phyloP scores from a whole-genome alignment of 2,113 vertebrate species.

The Pseudorasbora parva region DNA sequence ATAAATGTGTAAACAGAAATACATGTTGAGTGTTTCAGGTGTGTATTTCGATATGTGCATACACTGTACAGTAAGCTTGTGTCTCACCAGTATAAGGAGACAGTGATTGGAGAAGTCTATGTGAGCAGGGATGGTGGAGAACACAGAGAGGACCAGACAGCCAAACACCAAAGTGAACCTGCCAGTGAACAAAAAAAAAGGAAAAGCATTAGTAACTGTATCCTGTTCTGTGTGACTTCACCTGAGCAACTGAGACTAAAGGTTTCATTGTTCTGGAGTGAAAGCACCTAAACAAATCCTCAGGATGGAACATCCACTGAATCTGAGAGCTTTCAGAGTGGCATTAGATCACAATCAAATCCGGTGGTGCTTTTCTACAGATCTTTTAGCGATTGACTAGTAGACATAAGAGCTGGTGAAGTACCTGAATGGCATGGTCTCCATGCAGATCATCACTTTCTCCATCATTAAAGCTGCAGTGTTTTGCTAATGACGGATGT shows the following conservation, averaged over 20 bases:
- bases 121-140: conserved; percentile 95
- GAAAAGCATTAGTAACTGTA: conserved; percentile 18
- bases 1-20: not conserved
- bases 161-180: conserved; percentile 99
- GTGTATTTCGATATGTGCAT: conserved; percentile 19
- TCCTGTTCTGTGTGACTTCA: conserved; percentile 9
- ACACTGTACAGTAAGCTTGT: conserved; percentile 45
- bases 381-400: conserved; percentile 29
- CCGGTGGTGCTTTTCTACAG: conserved; percentile 16
- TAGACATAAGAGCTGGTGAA: conserved; percentile 28
- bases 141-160: conserved; percentile 98
- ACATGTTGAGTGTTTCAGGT: not conserved
- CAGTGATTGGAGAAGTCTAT: conserved; percentile 93
- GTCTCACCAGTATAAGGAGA: conserved; percentile 97
- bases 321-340: not conserved
- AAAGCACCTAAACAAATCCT: conserved; percentile 33
- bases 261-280: conserved; percentile 1
- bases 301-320: not conserved
- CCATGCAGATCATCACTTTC: not conserved
- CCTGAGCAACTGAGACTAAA: conserved; percentile 23
- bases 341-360: conserved; percentile 13
- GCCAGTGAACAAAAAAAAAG: conserved; percentile 72
- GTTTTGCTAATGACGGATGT: conserved; percentile 12
- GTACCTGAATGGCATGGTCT: not conserved
- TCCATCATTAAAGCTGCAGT: not conserved